Evolutionary conservation across 2,797 vertebrate genomes (phyloP), one percentile per base, ranked within the genome.

Genomic region (Champsocephalus esox): DNA sequence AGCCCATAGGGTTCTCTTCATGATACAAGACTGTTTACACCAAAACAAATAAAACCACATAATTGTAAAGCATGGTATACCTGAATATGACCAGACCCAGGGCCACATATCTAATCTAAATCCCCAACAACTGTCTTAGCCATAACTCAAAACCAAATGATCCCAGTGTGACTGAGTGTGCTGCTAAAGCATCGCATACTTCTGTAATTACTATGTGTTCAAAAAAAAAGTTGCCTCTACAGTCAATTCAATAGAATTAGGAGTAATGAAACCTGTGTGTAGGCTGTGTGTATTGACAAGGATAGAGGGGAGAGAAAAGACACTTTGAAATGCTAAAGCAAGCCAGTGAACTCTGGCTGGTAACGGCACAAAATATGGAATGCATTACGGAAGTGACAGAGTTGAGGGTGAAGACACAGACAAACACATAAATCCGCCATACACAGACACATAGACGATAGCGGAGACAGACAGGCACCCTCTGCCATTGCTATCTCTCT

Each of bases 351-450:
- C 83, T 83, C 59, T 73, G 71, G 79, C 85, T 89, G 86, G 84
- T 89, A 86, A 87, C 79, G 67, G 87, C 77, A 79, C 52, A 64
- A 90, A 93, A 93, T 94, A 87, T 94, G 93, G 92, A 90, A 94
- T 79, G 85, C 87, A 93, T 95, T 93, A 94, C 82, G 81, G 93
- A 95, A 92, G 93, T 93, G 92, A 93, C 87, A 92, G 89, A 87
- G 90, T 83, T 79, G 61, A 89, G 81, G 92, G 86, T 70, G 55
- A 86, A 87, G 92, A 90, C 90, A 90, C 92, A 94, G 95, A 95
- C 94, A 95, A 94, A 94, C 90, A 92, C 93, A 94, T 94, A 95
- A 95, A 95, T 95, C 92, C 84, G 54, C 87, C 73, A 55, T 50
- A 82, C 82, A 86, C 79, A 92, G 92, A 93, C 91, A 83, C 71